Evolutionary conservation across 2,888 invertebrate species (phyloP), one percentile per base, ranked within the genome.

Genomic region (Cepaea hortensis): DNA sequence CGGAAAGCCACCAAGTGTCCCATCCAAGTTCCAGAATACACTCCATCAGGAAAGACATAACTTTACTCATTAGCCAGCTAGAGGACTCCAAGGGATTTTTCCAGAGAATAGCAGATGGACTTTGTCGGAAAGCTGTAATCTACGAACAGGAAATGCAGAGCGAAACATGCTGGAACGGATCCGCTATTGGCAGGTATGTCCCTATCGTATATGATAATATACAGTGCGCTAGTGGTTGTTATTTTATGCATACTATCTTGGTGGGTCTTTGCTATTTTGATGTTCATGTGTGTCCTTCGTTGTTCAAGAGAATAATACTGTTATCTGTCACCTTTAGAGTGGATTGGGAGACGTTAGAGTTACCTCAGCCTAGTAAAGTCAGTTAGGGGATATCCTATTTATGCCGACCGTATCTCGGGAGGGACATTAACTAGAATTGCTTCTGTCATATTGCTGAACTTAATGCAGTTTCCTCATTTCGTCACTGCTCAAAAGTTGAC

Each of bases 61-160:
- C 85, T 11, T 48, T 82, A 35, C 89, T 91, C 15, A 87, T 89
- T 50, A 82, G 85, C 55, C 87, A 90, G 70, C 85, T 91, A 70
- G 84, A 89, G 80, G 90, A 89, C 70, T 90, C 92, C 1, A 88
- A 89, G 72, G 91, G 91, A 81, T 90, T 91, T 87, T 91, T 90
- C 85, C 89, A 89, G 80, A 88, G 89, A n/a, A 83, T 92, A 77
- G 90, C 92, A 0, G 91, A 91, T 73, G 89, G 88, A 3, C 89
- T 92, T 50, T 92, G 92, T 85, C 86, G 89, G 76, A 88, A 89
- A 55, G 84, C 87, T 11, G 81, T 87, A 48, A 87, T 90, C 75
- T 91, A 90, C 73, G 90, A 90, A 65, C 90, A 91, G 84, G 89
- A 90, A 48, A 88, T 87, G 70, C 95, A 95, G 80, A 96, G 91